These are phyloP conservation scores for Stramonita haemastoma DNA, from an alignment of 2,888 invertebrate species.

Conservation along the genomic window DNA sequence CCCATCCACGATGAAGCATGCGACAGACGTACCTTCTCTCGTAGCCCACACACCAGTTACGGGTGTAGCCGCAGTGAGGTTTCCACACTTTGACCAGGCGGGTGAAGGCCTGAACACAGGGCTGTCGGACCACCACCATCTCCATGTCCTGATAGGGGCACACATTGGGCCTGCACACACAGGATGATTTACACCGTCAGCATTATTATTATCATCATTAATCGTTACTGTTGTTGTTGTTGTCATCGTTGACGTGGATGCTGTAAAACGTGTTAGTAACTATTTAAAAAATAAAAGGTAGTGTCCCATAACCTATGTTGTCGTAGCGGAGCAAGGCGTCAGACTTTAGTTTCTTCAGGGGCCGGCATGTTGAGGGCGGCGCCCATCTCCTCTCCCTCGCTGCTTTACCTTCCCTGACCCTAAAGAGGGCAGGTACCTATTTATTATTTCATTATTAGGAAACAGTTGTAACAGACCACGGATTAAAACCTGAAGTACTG, in stretches of 20 bases:
- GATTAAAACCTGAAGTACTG: too few relatives aligned
- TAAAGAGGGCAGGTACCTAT: too few relatives aligned
- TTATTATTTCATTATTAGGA: too few relatives aligned
- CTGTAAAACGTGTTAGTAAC: not conserved
- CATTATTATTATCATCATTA: not conserved
- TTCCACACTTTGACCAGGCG: slow-evolving; percentile 79
- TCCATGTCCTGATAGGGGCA: slow-evolving; percentile 79
- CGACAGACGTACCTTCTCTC: slow-evolving; percentile 77
- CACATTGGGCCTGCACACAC: slow-evolving; percentile 78
- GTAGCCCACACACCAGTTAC: slow-evolving; percentile 78
- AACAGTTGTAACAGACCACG: too few relatives aligned
- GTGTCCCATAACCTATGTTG: too few relatives aligned
- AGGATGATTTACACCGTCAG: not conserved
- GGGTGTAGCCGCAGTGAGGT: slow-evolving; percentile 77
- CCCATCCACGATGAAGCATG: too few relatives aligned
- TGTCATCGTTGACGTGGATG: not conserved
- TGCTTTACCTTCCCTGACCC: too few relatives aligned
- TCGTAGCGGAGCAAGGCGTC: too few relatives aligned
- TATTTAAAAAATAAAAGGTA: too few relatives aligned
- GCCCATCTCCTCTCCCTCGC: too few relatives aligned
- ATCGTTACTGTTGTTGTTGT: not conserved
- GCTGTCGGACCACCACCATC: slow-evolving; percentile 77
- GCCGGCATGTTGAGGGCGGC: too few relatives aligned
- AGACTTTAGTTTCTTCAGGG: too few relatives aligned
- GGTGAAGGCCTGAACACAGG: slow-evolving; percentile 79